Evolutionary conservation across 2,113 vertebrate species (phyloP), one percentile per base, ranked within the genome.

Genomic region (Tor tambroides): DNA sequence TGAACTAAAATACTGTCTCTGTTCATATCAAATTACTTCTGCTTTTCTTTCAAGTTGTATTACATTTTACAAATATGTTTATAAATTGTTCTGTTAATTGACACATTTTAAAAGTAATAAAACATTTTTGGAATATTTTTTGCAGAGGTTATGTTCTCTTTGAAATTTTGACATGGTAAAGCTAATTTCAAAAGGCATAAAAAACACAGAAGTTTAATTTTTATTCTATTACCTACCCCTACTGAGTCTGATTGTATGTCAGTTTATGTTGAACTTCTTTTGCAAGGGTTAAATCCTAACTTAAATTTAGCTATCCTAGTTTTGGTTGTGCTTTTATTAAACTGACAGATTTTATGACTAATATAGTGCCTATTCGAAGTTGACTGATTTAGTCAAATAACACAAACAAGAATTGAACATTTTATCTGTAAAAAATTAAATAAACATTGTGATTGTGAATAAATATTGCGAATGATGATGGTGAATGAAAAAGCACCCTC

Each of bases 401-500:
- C n/a, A 63, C 4, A 35, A 35, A 71, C 17, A 19, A 71, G 30
- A 2, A 3, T 17, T 67, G 0, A 46, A 67, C 63, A 67, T 23
- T 65, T 28, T 15, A 30, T 46, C 11, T 46, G 43, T 8, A 38
- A 38, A 38, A 41, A 41, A 41, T n/a, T n/a, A n/a, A n/a, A n/a
- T 41, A 6, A 41, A 41, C 38, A 6, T 6, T 41, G 38, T 41
- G 38, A 6, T 41, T 41, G 38, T n/a, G n/a, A n/a, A n/a, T n/a
- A n/a, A n/a, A n/a, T n/a, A n/a, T n/a, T n/a, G n/a, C n/a, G n/a
- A n/a, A n/a, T n/a, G n/a, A n/a, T n/a, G n/a, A n/a, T n/a, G n/a
- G n/a, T n/a, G n/a, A n/a, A n/a, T 51, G 9, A 6, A 63, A 63
- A 61, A 80, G 78, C 78, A 80, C 32, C 78, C 56, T 80, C 78